phyloP scores from a whole-genome alignment of 2,113 vertebrate species.

The Eclectus roratus region DNA sequence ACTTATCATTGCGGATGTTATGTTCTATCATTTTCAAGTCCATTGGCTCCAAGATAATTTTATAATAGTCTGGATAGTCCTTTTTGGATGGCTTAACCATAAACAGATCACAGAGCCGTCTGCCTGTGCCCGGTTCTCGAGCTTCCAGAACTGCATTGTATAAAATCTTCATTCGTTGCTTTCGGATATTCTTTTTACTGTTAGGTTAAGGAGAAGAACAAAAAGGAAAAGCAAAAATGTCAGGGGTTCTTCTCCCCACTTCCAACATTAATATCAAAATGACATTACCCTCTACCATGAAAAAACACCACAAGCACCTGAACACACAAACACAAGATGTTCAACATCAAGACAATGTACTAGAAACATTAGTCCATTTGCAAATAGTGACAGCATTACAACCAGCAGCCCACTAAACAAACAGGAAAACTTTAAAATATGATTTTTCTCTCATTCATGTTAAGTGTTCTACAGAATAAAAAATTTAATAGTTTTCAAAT shows the following conservation, averaged over 20 bases:
- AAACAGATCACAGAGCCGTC: conserved; percentile 94
- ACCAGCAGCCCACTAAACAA: neutral
- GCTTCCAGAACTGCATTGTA: conserved; percentile 88
- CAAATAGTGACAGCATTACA: neutral
- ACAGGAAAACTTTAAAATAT: neutral
- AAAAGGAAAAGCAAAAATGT: neutral
- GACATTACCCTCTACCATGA: neutral
- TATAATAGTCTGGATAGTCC: conserved; percentile 98
- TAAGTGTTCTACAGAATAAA: neutral
- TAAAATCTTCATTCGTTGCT: conserved; percentile 94
- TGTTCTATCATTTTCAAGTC: conserved; percentile 95
- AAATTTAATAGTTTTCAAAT: neutral
- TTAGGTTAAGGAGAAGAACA: conserved; percentile 26
- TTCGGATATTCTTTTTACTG: conserved; percentile 96
- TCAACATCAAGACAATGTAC: neutral
- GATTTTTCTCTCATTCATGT: neutral
- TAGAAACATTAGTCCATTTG: neutral
- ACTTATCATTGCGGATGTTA: conserved; percentile 96
- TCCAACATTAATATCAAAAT: neutral
- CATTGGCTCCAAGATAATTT: conserved; percentile 97
- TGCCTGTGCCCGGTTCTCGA: conserved; percentile 85
- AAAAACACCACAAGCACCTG: neutral
- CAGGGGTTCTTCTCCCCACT: neutral
- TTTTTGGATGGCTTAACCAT: conserved; percentile 99
- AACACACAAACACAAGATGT: neutral